Base-by-base conservation (phyloP, 1,140 invertebrate genomes). In the Laodelphax striatellus region DNA sequence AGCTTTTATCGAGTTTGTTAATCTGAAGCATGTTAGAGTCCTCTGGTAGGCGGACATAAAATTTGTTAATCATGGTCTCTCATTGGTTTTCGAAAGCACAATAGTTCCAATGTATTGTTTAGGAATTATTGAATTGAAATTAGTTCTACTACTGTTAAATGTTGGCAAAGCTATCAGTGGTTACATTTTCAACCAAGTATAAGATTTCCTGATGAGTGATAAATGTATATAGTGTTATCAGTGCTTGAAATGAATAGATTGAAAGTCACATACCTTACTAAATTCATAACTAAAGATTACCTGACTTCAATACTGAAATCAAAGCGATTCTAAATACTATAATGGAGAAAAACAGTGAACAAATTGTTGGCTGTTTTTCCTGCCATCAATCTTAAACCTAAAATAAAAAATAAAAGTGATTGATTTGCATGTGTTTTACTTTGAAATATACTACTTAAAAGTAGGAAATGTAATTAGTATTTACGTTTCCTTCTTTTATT, bases 331-430 rank as follows among this genome's bases (percentile, higher is more conserved):
- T 1, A 38, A 38, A 38, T 8, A 38, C 9, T 38, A n/a, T 11
- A 9, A 38, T 13, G 11, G 34, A 38, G 34, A 38, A 38, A 11
- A 16, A 55, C 24, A 52, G 13, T 52, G 4, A 62, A 57, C 14
- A 21, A 14, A 22, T 11, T 3, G 31, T 13, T 17, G 10, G 19
- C 10, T 53, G 46, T 11, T 53, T 46, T 34, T 53, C 6, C 21
- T 52, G 24, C 11, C 17, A 43, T 24, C 41, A 58, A 57, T 22
- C 44, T 52, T 28, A 58, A 24, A 54, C 22, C 13, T 22, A 22
- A 6, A 22, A 52, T 19, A 55, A 60, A 56, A 55, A 60, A 17
- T 57, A 17, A 24, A 4, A n/a, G 41, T 57, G 28, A 57, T 57
- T n/a, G 38, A 17, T 59, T 59, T 52, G 44, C 57, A 44, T 52